A percentile compares a stretch with the other conserved stretches of the same genome.
These are phyloP conservation scores for Solenodon paradoxus DNA, from an alignment of 2,113 vertebrate genomes.

Conservation along the genomic window DNA sequence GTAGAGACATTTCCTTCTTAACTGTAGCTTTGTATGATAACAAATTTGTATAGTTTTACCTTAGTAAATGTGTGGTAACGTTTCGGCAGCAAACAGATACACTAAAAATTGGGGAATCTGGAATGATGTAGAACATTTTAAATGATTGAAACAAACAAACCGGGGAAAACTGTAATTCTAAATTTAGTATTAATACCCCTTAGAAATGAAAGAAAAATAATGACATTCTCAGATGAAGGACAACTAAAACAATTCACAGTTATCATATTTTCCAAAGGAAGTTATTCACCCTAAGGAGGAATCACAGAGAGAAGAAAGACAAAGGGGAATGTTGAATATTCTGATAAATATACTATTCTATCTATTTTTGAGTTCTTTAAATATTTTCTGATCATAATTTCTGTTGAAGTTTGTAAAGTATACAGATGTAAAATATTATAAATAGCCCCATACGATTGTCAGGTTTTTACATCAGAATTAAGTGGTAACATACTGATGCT, in stretches of 20 bases:
- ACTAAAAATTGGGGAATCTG: no score
- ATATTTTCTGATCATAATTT: neutral
- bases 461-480: neutral
- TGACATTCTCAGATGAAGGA: neutral
- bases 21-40: no score
- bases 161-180: neutral
- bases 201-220: neutral
- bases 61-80: no score
- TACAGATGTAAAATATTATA: neutral
- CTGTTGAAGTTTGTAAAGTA: neutral
- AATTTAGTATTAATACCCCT: neutral
- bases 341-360: neutral
- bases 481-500: neutral
- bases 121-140: neutral
- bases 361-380: neutral
- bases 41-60: no score
- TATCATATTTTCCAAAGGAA: neutral
- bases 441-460: neutral
- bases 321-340: neutral
- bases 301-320: neutral
- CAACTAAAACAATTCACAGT: neutral
- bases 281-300: neutral
- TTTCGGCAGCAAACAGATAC: no score
- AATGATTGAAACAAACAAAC: neutral
- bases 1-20: no score